Conservation (phyloP, 2,888 invertebrate genomes). For the Hydrotaea diabolus region DNA sequence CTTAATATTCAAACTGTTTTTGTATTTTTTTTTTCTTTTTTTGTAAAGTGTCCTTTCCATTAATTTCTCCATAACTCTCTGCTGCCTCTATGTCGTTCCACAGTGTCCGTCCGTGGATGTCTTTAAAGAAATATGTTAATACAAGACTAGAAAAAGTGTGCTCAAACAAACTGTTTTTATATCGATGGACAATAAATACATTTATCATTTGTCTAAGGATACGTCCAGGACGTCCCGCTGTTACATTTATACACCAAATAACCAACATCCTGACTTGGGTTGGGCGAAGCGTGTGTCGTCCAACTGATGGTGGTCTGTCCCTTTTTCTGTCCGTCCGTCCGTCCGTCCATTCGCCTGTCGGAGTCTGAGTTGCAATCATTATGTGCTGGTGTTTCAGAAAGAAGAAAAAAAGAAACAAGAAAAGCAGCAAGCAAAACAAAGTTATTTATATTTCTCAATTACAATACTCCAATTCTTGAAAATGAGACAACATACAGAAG, state of each 20-base stretch:
- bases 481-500: conserved; percentile 58
- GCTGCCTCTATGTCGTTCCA: not conserved
- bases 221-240: conserved; percentile 75
- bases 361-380: conserved; percentile 11
- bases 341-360: not conserved
- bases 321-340: conserved; percentile 1
- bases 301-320: conserved; percentile 55
- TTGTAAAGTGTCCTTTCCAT: conserved; percentile 44
- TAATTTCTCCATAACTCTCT: conserved; percentile 35
- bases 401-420: not conserved
- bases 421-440: conserved; percentile 15
- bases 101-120: not conserved
- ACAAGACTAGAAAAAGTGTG: conserved; percentile 56
- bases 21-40: conserved; percentile 12
- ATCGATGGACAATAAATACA: conserved; percentile 75
- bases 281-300: conserved; percentile 62
- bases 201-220: conserved; percentile 76
- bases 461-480: conserved; percentile 60
- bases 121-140: conserved; percentile 49
- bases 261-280: conserved; percentile 74
- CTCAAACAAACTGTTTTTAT: conserved; percentile 68
- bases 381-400: conserved; percentile 16
- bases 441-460: conserved; percentile 51
- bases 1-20: conserved; percentile 43
- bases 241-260: conserved; percentile 62